These are phyloP conservation scores for Hyles euphorbiae DNA, from an alignment of 1,140 invertebrate species.

Conservation along the genomic window DNA sequence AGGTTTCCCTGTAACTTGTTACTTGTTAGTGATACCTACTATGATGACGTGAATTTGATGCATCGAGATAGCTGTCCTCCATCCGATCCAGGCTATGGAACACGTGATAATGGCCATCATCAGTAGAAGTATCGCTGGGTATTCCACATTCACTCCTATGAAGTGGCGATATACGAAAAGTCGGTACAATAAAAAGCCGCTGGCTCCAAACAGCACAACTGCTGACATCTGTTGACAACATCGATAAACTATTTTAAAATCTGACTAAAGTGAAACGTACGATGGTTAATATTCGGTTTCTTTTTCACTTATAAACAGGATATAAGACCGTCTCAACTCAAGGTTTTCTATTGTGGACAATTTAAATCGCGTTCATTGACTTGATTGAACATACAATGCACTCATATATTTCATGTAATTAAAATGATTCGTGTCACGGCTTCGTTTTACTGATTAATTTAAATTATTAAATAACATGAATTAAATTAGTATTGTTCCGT, in stretches of 20 bases:
- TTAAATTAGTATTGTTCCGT: neutral
- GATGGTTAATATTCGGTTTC: constrained; percentile 1
- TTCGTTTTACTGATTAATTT: neutral
- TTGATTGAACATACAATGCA: constrained; percentile 30
- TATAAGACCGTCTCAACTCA: no score
- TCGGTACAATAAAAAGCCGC: constrained; percentile 73
- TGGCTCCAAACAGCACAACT: constrained; percentile 60
- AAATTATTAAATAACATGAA: neutral
- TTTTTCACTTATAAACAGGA: neutral
- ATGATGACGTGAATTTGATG: constrained; percentile 71
- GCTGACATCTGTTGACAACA: constrained; percentile 73
- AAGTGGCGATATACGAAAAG: constrained; percentile 71
- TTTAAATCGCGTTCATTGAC: constrained; percentile 1
- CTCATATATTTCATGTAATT: constrained; percentile 13
- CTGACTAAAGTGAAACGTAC: constrained; percentile 25
- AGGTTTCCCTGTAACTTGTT: neutral
- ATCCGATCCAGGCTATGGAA: constrained; percentile 72
- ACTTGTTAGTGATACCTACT: constrained; percentile 62
- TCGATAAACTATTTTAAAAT: constrained; percentile 30
- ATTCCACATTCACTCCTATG: constrained; percentile 67
- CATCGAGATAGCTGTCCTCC: constrained; percentile 72
- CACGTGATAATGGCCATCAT: constrained; percentile 73
- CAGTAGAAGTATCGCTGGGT: constrained; percentile 65
- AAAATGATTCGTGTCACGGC: constrained; percentile 13
- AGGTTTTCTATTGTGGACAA: neutral